A percentile compares a stretch with the other conserved stretches of the same genome.
phyloP scores from a whole-genome alignment of 2,888 invertebrate species.

The Synanthedon myopaeformis region DNA sequence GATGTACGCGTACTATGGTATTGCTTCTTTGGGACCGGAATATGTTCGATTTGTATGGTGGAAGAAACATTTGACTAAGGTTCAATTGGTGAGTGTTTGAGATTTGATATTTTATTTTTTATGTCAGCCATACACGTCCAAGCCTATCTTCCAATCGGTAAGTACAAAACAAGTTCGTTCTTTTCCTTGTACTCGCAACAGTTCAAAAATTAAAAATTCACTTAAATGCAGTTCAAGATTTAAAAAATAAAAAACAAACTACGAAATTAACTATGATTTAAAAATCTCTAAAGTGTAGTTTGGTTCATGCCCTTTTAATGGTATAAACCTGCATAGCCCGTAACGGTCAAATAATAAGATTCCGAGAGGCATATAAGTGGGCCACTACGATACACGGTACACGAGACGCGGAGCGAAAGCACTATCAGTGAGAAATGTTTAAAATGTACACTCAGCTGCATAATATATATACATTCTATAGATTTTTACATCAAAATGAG shows the following conservation, averaged over 20 bases:
- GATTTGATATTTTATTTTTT: neutral
- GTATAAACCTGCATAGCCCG: neutral
- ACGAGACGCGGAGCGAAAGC: neutral
- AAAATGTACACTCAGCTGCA: neutral
- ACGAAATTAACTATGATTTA: no score
- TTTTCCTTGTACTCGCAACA: no score
- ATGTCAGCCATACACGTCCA: no score
- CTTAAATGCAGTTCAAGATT: no score
- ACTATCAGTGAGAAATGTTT: neutral
- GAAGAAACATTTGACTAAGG: constrained; percentile 86
- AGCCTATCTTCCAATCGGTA: no score
- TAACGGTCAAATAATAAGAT: neutral
- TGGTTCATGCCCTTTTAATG: neutral
- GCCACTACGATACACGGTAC: neutral
- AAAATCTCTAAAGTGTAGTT: neutral
- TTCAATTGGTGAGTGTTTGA: constrained; percentile 76
- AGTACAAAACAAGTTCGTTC: no score
- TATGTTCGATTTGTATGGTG: constrained; percentile 85
- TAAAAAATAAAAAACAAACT: no score
- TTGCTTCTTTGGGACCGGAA: constrained; percentile 80
- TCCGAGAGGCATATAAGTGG: neutral
- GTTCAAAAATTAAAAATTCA: no score
- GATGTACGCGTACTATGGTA: constrained; percentile 85
- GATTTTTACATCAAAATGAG: no score
- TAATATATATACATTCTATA: no score